Conservation (phyloP, 2,113 vertebrate genomes). For the Sapayoa aenigma region DNA sequence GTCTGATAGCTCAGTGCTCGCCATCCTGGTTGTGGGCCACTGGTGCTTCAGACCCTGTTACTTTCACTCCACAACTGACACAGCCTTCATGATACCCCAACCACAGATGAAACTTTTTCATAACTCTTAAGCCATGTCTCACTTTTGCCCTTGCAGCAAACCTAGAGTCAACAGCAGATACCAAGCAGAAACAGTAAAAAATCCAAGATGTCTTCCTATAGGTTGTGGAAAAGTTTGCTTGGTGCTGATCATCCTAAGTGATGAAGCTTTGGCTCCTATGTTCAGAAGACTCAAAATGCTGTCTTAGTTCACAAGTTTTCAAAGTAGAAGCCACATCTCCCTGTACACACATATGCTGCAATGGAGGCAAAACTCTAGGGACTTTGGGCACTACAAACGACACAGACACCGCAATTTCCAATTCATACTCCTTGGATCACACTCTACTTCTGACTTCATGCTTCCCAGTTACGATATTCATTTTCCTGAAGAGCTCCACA, state of each 20-base stretch:
- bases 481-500: not conserved
- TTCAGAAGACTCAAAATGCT: not conserved
- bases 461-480: not conserved
- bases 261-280: not conserved
- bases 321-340: not conserved
- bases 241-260: not conserved
- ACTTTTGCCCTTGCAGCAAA: not conserved
- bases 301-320: not conserved
- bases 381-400: fast-evolving
- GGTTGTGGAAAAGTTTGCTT: not conserved
- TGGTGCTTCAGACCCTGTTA: not conserved
- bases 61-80: not conserved
- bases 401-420: not conserved
- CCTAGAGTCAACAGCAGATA: not conserved
- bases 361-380: not conserved
- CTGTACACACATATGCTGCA: fast-evolving
- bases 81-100: not conserved
- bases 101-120: not conserved
- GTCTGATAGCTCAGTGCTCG: not conserved
- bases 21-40: not conserved
- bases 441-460: not conserved
- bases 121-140: not conserved
- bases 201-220: not conserved
- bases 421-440: not conserved
- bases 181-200: not conserved